Evolutionary conservation across 1,140 invertebrate genomes (phyloP).

Genomic region (Drosophila repletoides): DNA sequence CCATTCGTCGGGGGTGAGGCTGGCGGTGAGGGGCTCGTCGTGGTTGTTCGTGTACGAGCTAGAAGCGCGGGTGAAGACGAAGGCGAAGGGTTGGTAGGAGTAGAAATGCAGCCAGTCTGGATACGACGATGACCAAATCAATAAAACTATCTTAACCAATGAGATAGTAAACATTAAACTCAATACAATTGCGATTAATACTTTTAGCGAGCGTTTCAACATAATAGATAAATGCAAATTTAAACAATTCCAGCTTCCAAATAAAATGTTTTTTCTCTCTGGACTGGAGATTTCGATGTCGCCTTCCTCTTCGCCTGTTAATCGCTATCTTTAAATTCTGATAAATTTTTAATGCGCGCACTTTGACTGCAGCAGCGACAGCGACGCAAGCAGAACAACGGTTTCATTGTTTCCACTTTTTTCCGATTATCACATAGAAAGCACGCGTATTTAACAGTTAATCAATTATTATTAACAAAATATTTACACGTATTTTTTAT

Average conservation of each 20-base stretch:
- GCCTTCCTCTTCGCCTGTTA: background rate
- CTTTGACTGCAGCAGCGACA: conserved; percentile 24
- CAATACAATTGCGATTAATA: conserved; percentile 69
- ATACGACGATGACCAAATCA: conserved; percentile 73
- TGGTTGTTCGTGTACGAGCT: too few species aligned
- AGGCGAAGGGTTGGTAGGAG: background rate
- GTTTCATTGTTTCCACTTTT: too few species aligned
- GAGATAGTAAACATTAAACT: conserved; percentile 82
- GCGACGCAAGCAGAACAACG: conserved; percentile 15
- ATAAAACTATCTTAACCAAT: conserved; percentile 76
- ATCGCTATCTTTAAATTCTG: conserved; percentile 9
- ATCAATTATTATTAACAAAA: background rate
- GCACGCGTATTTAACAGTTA: background rate
- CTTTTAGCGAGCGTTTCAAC: conserved; percentile 72
- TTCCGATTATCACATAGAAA: background rate
- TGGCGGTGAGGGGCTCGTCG: conserved; percentile 13
- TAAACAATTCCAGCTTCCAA: conserved; percentile 3
- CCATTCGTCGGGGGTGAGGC: conserved; percentile 86
- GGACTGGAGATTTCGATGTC: too few species aligned
- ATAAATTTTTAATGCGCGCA: conserved; percentile 48
- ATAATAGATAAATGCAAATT: conserved; percentile 53
- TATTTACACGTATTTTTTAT: background rate
- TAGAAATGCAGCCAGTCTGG: conserved; percentile 46
- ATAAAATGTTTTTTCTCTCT: background rate
- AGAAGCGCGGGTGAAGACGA: too few species aligned